Base-by-base conservation (phyloP, 92 coral and sea anemone species). In the Palythoa grandis region DNA sequence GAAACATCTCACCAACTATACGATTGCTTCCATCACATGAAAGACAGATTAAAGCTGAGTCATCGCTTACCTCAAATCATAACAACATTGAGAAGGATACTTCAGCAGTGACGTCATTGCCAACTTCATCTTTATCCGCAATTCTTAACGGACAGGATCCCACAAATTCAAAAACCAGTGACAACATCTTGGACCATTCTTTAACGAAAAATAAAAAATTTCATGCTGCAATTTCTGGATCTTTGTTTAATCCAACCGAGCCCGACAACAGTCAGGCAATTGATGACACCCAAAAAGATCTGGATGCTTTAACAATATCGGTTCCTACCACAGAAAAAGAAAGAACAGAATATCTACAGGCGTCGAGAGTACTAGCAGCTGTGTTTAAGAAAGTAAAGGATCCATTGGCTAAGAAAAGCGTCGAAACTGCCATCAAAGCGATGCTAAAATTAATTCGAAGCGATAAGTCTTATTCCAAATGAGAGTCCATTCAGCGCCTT, bases 361-460 rank as follows among this genome's bases (percentile, higher is more conserved):
- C 98, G 38, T 93, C 99, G 8, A 86, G 94, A 82, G 95, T 97
- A 38, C 91, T 97, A 4, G 94, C 92, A 54, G 93, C 98, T 2
- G 99, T 95, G 54, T 95, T 87, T 78, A 93, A 92, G 67, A 97
- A 93, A 75, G 92, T 97, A 86, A 95, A 86, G 67, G 98, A 97
- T 50, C 95, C 98, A 11, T 74, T 97, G 70, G 99, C 99, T 17
- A 95, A 91, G 87, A 90, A 93, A 38, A 97, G 99, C 77, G 95
- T 94, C 5, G 98, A 97, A 68, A 92, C 95, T 24, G 99, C 99
- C 16, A 93, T 97, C 43, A 91, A 93, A 82, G 98, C 99, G 16
- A 97, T 97, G 95, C 73, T 97, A 70, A 89, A 93, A 79, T 89
- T 97, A 48, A 86, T 93, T 83, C 77, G 86, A 78, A 79, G 86